A percentile compares a stretch with the other conserved stretches of the same genome.
phyloP scores from a whole-genome alignment of 2,888 invertebrate genomes.

The Elmis aenea region DNA sequence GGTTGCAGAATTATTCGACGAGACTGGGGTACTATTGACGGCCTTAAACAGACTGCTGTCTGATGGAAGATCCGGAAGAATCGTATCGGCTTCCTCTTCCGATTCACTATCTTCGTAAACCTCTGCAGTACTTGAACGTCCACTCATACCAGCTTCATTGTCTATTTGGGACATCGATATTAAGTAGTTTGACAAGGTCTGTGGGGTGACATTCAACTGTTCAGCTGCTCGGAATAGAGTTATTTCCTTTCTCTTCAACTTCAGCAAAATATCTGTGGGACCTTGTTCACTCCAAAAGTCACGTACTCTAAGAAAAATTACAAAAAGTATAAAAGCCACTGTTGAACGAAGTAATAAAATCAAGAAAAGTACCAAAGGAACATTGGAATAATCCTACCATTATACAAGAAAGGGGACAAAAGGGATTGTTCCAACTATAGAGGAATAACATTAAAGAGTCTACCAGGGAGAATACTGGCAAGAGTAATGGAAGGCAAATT shows the following conservation, averaged over 20 bases:
- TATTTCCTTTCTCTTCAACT: constrained; percentile 67
- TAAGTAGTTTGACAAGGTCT: constrained; percentile 67
- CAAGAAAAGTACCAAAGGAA: too few relatives aligned
- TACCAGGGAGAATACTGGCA: too few relatives aligned
- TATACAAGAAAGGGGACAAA: too few relatives aligned
- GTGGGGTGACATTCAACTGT: constrained; percentile 70
- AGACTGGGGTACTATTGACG: constrained; percentile 26
- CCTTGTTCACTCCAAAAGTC: constrained; percentile 78
- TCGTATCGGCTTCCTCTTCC: constrained; percentile 48
- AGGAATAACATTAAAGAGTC: too few relatives aligned
- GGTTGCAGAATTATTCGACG: constrained; percentile 29
- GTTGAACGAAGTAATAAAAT: too few relatives aligned
- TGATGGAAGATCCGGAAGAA: constrained; percentile 38
- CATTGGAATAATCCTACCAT: too few relatives aligned
- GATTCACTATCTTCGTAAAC: constrained; percentile 45
- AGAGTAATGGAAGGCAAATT: too few relatives aligned
- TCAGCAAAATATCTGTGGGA: constrained; percentile 66
- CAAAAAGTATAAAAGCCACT: constrained; percentile 3
- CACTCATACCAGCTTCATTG: constrained; percentile 41
- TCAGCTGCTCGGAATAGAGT: constrained; percentile 68
- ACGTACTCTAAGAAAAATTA: constrained; percentile 49
- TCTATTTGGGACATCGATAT: constrained; percentile 55
- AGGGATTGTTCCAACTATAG: too few relatives aligned
- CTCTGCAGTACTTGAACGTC: constrained; percentile 44
- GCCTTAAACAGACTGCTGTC: constrained; percentile 29